These are phyloP conservation scores for Nemoura dubitans DNA, from an alignment of 2,888 invertebrate genomes.

Conservation along the genomic window DNA sequence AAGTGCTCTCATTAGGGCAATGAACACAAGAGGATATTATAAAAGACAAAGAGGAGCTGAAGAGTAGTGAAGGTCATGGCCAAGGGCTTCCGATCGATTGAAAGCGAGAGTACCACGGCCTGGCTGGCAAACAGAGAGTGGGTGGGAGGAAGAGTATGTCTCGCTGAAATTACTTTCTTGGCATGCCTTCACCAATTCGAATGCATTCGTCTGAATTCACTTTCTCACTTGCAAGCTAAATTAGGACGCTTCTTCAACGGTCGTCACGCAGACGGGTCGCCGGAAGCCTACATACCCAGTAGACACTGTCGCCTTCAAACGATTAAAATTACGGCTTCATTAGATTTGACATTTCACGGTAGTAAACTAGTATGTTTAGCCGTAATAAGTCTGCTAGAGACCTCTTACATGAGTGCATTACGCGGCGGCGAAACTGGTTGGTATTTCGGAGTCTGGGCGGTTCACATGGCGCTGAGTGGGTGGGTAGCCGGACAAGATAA, in stretches of 20 bases:
- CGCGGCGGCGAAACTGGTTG: neutral
- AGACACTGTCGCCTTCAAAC: neutral
- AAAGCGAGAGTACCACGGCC: slow-evolving; percentile 13
- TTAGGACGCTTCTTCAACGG: neutral
- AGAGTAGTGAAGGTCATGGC: slow-evolving; percentile 23
- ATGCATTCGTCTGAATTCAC: neutral
- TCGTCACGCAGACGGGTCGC: neutral
- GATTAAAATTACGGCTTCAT: neutral
- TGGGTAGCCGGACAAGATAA: neutral
- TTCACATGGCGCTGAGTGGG: neutral
- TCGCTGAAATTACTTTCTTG: neutral
- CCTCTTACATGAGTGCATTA: neutral
- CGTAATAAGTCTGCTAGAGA: neutral
- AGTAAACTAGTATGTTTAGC: neutral
- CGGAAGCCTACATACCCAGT: neutral
- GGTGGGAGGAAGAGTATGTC: neutral
- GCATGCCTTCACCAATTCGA: neutral
- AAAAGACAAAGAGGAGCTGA: slow-evolving; percentile 10
- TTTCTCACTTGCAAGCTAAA: neutral
- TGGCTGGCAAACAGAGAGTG: neutral
- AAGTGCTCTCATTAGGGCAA: slow-evolving; percentile 23
- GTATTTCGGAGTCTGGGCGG: neutral
- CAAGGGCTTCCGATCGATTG: slow-evolving; percentile 13
- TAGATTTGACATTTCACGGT: neutral
- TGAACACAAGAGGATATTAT: slow-evolving; percentile 25